Base-by-base conservation (phyloP, 2,888 invertebrate species). In the Eilema depressum region DNA sequence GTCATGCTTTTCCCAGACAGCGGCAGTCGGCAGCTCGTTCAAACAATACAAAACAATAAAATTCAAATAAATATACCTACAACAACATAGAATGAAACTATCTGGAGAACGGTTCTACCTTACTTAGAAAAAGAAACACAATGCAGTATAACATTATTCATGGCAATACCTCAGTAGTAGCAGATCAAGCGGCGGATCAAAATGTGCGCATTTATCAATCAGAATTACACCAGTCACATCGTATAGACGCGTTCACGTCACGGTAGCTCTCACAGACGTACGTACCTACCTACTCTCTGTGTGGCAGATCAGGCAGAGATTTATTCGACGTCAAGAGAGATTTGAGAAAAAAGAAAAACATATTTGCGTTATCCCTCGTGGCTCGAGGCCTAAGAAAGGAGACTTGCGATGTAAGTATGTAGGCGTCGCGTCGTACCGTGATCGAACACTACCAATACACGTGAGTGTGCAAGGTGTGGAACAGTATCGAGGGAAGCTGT, bases 261-360 rank as follows among this genome's bases (percentile, higher is more conserved):
- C 59, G 17, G 23, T 2, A 17, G 59, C 59, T 59, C 20, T 26
- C 28, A 30, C 53, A 14, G 37, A 25, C 12, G n/a, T 30, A n/a
- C n/a, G n/a, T n/a, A n/a, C n/a, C n/a, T n/a, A n/a, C n/a, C n/a
- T n/a, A 20, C 14, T 23, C 53, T 53, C n/a, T 53, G 28, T n/a
- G 47, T 28, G 47, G 26, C 5, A n/a, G 25, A 23, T 37, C 33
- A 5, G 17, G 41, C 41, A 41, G 41, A 41, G 25, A 23, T 68
- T 33, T 62, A 68, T 68, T 7, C 53, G 20, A 56, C 57, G 28
- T 23, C 37, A 41, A 20, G 62, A 10, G n/a, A 10, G 33, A 30
- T 63, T 63, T 12, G 56, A 56, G 57, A 33, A 62, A 61, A 61
- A 53, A 68, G 17, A 25, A 47, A 47, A 59, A 64, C 11, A 60